Evolutionary conservation across 2,797 vertebrate genomes (phyloP).

Genomic region (Xenentodon cancila): DNA sequence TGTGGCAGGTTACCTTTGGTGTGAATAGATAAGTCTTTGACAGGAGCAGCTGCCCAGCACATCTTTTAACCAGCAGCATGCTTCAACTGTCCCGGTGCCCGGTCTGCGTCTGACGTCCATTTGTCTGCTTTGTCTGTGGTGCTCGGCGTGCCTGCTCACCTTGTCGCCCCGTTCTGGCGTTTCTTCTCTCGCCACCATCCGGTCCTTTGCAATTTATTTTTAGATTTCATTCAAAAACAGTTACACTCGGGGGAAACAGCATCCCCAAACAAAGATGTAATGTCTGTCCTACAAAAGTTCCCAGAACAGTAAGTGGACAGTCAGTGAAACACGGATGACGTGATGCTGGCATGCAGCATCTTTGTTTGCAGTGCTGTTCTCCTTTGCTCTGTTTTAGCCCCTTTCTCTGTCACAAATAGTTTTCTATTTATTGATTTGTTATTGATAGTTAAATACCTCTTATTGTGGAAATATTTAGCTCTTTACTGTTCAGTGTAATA

Average conservation of each 20-base stretch:
- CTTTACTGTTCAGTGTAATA: background rate
- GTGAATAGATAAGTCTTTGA: constrained; percentile 51
- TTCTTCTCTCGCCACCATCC: constrained; percentile 29
- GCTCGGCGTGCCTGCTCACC: constrained; percentile 55
- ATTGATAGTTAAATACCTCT: background rate
- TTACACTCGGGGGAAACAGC: constrained; percentile 41
- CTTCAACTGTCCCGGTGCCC: constrained; percentile 59
- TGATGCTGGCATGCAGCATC: constrained; percentile 32
- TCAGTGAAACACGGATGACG: constrained; percentile 19
- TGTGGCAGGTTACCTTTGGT: constrained; percentile 28
- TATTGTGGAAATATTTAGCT: background rate
- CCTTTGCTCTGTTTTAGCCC: constrained; percentile 3
- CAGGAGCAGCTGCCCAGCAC: constrained; percentile 52
- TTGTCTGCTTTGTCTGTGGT: constrained; percentile 70
- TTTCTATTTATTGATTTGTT: background rate
- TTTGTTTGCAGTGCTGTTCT: constrained; percentile 52
- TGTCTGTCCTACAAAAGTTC: constrained; percentile 9
- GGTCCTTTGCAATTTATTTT: constrained; percentile 34
- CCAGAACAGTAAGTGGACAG: constrained; percentile 15
- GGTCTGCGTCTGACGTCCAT: constrained; percentile 62
- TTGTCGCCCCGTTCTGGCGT: constrained; percentile 33
- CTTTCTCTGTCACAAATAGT: background rate
- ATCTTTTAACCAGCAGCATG: constrained; percentile 59
- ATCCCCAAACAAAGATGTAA: constrained; percentile 67
- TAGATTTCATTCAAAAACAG: constrained; percentile 43